phyloP scores from a whole-genome alignment of 2,113 vertebrate species.

The Petroica traversi region DNA sequence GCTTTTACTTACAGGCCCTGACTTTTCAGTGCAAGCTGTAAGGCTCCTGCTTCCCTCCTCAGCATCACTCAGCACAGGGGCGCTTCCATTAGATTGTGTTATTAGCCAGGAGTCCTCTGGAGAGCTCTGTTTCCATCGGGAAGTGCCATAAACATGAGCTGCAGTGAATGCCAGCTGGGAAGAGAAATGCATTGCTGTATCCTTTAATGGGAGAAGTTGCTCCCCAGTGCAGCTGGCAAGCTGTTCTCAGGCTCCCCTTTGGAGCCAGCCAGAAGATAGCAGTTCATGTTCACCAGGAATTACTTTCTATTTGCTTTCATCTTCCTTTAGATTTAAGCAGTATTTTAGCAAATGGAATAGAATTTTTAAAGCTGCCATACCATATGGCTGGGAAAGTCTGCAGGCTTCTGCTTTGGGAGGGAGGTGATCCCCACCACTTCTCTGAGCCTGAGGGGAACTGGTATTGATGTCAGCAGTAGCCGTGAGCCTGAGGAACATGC shows the following conservation, averaged over 20 bases:
- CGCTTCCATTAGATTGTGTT: not conserved
- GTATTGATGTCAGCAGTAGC: not conserved
- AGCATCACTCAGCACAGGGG: not conserved
- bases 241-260: not conserved
- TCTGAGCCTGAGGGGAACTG: not conserved
- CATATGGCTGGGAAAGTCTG: not conserved
- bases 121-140: not conserved
- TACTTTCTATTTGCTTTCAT: not conserved
- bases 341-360: not conserved
- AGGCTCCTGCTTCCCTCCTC: not conserved
- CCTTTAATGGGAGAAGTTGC: not conserved
- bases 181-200: not conserved
- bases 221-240: not conserved
- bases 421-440: not conserved
- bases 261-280: not conserved
- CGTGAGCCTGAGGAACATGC: not conserved
- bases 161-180: not conserved
- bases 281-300: not conserved
- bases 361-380: not conserved
- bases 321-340: not conserved
- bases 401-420: not conserved
- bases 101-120: not conserved
- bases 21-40: not conserved
- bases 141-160: not conserved
- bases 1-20: slow-evolving; percentile 13